These are phyloP conservation scores for Apamea sordens DNA, from an alignment of 2,888 invertebrate species.

Conservation along the genomic window DNA sequence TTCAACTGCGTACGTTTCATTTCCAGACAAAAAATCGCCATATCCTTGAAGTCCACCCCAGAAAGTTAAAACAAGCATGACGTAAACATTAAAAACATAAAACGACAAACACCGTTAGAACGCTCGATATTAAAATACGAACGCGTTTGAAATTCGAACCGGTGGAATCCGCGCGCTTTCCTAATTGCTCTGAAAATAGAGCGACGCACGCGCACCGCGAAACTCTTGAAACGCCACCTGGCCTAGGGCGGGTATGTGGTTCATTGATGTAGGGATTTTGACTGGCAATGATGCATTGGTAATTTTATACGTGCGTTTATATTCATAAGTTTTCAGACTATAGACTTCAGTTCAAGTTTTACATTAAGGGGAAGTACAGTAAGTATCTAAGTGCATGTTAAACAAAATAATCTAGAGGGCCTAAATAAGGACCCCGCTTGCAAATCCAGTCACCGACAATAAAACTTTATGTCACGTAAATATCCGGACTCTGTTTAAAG, in stretches of 20 bases:
- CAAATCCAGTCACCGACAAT: conserved; percentile 6
- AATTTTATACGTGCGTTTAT: neutral
- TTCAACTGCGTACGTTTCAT: neutral
- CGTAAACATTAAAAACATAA: conserved; percentile 32
- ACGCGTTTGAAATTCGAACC: conserved; percentile 81
- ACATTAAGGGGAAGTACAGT: too few relatives aligned
- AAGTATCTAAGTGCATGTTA: neutral
- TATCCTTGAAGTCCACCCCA: neutral
- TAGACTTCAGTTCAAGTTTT: neutral
- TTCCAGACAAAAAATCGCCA: neutral
- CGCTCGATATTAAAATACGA: conserved; percentile 65
- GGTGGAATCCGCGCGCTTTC: conserved; percentile 77
- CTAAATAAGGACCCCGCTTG: neutral
- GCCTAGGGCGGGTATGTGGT: conserved; percentile 63
- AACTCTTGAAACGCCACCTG: conserved; percentile 76
- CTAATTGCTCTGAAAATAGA: conserved; percentile 88
- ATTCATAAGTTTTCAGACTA: neutral
- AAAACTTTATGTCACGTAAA: conserved; percentile 31
- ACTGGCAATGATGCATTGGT: neutral
- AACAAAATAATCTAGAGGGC: neutral
- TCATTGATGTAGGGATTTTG: conserved; percentile 3
- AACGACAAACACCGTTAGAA: conserved; percentile 41
- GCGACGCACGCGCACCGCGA: conserved; percentile 68
- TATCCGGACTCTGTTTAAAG: conserved; percentile 49
- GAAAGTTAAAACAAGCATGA: conserved; percentile 32